Evolutionary conservation across 2,888 invertebrate species (phyloP), one percentile per base, ranked within the genome.

Genomic region (Steinernema hermaphroditum): DNA sequence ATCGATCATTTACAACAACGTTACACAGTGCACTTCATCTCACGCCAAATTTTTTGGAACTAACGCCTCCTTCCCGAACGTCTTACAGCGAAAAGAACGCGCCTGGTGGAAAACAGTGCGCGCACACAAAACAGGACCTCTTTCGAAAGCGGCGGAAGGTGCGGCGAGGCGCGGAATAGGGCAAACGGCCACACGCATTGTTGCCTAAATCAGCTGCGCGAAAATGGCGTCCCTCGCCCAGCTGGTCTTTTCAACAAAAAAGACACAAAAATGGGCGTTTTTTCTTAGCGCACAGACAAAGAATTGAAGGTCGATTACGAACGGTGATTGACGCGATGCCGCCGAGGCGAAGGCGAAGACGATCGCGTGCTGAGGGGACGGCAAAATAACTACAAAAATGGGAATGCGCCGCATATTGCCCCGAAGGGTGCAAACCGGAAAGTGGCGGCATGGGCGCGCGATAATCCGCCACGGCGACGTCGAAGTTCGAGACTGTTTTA

Each of bases 191-290:
- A 62, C 62, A 22, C 62, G 62, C 62, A 29, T 62, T 62, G 62
- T 62, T 34, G 62, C 34, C 62, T 34, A 62, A 50, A 62, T 62
- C 62, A 62, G 62, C 62, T 62, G 62, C 62, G 32, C 62, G 32
- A 32, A 62, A 37, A 62, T 24, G 62, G 32, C 62, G 62, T 29
- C 16, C 46, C 34, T 22, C 62, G n/a, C n/a, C 29, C 62, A 62
- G 62, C 62, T 62, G 62, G 62, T 62, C 62, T 62, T 49, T 62
- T 62, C 34, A 62, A 62, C 62, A 62, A 62, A 62, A 62, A 62
- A 62, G 62, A 32, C 62, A 62, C 62, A 62, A 62, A 62, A 62
- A 27, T 62, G 62, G 62, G 62, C 62, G 62, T 62, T 62, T 62
- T 62, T 62, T 62, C 62, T 62, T 62, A 6, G 32, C 62, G 62